Evolutionary conservation across 1,140 invertebrate species (phyloP).

Genomic region (Chelonus insularis): DNA sequence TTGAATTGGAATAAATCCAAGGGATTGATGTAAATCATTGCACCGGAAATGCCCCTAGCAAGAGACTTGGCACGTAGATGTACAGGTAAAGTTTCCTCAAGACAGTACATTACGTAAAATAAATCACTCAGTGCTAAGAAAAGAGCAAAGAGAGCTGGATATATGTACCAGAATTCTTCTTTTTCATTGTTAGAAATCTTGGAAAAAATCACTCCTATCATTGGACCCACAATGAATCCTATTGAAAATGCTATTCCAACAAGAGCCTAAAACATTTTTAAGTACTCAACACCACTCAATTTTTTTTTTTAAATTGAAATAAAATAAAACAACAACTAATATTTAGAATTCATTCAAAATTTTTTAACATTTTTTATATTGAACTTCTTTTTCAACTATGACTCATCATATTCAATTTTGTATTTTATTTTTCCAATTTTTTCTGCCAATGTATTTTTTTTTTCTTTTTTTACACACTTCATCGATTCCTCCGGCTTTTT

Average conservation of each 20-base stretch:
- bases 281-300: no score
- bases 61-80: constrained; percentile 70
- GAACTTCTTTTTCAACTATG: no score
- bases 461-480: no score
- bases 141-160: constrained; percentile 86
- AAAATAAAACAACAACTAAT: no score
- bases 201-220: constrained; percentile 92
- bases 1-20: constrained; percentile 66
- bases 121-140: constrained; percentile 78
- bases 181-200: constrained; percentile 65
- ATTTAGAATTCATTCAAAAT: no score
- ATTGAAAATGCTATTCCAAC: constrained; percentile 97
- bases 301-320: no score
- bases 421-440: no score
- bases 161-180: constrained; percentile 74
- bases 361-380: no score
- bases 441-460: no score
- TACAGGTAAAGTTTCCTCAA: constrained; percentile 86
- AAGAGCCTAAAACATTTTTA: constrained; percentile 71
- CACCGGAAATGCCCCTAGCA: constrained; percentile 69
- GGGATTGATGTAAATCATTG: constrained; percentile 75
- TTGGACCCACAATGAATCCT: constrained; percentile 94
- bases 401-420: no score
- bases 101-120: constrained; percentile 72
- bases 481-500: no score